These are phyloP conservation scores for Bicyclus anynana DNA, from an alignment of 1,140 invertebrate species.

Conservation along the genomic window DNA sequence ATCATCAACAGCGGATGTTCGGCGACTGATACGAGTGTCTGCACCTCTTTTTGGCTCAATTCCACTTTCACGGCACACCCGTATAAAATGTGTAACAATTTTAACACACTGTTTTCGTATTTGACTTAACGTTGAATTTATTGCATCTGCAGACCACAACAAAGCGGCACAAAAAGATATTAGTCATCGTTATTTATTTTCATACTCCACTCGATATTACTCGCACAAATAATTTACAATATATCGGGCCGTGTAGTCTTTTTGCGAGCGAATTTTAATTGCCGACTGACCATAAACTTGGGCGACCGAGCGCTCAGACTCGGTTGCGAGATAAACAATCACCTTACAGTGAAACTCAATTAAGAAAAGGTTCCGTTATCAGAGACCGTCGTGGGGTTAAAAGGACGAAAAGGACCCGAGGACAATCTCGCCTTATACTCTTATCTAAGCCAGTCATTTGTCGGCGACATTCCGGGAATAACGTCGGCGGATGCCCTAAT, in stretches of 20 bases:
- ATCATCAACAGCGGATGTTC: constrained; percentile 58
- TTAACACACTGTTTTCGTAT: constrained; percentile 30
- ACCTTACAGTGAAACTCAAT: constrained; percentile 65
- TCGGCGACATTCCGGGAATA: constrained; percentile 71
- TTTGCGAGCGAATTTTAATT: constrained; percentile 31
- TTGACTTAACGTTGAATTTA: constrained; percentile 38
- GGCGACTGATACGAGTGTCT: constrained; percentile 43
- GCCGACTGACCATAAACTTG: constrained; percentile 39
- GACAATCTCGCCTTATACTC: constrained; percentile 51
- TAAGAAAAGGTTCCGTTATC: constrained; percentile 68
- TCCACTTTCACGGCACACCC: constrained; percentile 27
- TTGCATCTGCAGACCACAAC: constrained; percentile 29
- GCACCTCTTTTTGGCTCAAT: constrained; percentile 31
- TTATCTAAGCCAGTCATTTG: constrained; percentile 69
- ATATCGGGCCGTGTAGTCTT: not conserved
- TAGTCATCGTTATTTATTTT: constrained; percentile 35
- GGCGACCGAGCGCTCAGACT: constrained; percentile 31
- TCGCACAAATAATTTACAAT: not conserved
- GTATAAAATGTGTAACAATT: constrained; percentile 27
- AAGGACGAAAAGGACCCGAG: constrained; percentile 51
- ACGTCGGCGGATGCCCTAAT: constrained; percentile 71
- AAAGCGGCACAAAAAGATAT: constrained; percentile 27
- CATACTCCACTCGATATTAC: constrained; percentile 14
- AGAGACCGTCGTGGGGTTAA: constrained; percentile 39
- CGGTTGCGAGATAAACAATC: constrained; percentile 58